phyloP scores from a whole-genome alignment of 1,140 invertebrate genomes.

The Gryllus bimaculatus region DNA sequence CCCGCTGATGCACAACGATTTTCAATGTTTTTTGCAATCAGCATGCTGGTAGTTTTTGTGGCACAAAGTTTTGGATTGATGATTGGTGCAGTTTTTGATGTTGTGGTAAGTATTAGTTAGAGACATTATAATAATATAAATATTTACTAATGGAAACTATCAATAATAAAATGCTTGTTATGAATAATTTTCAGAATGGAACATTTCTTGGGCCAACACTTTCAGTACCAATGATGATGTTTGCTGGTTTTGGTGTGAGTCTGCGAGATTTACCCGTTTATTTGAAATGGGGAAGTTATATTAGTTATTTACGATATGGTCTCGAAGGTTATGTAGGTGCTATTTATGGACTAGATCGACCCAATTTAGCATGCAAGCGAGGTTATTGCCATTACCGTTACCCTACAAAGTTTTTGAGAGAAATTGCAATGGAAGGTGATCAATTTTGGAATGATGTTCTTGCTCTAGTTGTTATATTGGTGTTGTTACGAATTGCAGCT shows the following conservation, averaged over 20 bases:
- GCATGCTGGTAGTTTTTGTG: slow-evolving; percentile 71
- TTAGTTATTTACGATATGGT: slow-evolving; percentile 79
- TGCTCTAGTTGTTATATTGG: slow-evolving; percentile 57
- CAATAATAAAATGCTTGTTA: background rate
- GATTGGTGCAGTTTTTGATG: slow-evolving; percentile 73
- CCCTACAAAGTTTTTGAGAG: slow-evolving; percentile 60
- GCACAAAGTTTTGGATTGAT: slow-evolving; percentile 82
- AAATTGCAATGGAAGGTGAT: slow-evolving; percentile 69
- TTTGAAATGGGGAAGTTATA: slow-evolving; percentile 76
- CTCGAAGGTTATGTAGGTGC: slow-evolving; percentile 74
- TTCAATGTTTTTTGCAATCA: slow-evolving; percentile 70
- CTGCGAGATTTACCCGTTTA: slow-evolving; percentile 66
- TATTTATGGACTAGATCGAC: slow-evolving; percentile 68
- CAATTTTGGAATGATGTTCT: slow-evolving; percentile 76
- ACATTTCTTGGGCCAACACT: slow-evolving; percentile 70
- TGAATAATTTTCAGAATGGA: slow-evolving; percentile 50
- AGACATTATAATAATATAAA: background rate
- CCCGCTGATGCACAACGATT: slow-evolving; percentile 67
- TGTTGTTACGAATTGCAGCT: slow-evolving; percentile 59
- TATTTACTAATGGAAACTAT: background rate
- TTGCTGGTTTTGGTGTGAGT: slow-evolving; percentile 71
- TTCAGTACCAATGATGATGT: slow-evolving; percentile 80
- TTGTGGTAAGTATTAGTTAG: slow-evolving; percentile 56
- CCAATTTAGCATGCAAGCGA: slow-evolving; percentile 53
- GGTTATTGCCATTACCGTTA: slow-evolving; percentile 68